Evolutionary conservation across 2,888 invertebrate genomes (phyloP), one percentile per base, ranked within the genome.

Genomic region (Teinopalpus imperialis): DNA sequence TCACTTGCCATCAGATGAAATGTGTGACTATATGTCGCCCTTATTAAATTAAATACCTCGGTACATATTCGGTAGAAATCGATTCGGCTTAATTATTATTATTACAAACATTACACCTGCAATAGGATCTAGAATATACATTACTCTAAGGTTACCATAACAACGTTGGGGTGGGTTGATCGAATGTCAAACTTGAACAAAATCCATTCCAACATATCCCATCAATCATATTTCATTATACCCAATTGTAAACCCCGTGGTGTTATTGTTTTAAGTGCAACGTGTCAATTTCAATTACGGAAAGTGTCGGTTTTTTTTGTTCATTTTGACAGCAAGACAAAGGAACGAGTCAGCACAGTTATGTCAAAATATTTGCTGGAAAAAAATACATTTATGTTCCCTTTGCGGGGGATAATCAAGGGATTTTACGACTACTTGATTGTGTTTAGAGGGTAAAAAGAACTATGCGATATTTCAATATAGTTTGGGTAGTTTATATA

Each of bases 231-330:
- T 73, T 80, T 71, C 63, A 81, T 83, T 81, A 75, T 77, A 80
- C 75, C 74, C 74, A 81, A 86, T 82, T 81, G n/a, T 64, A 59
- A 63, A 59, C 61, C 63, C 59, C 64, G 68, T 65, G 67, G 67
- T 69, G 63, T 83, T 74, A 79, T 81, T 85, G 80, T 81, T 85
- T 82, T 81, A 79, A 86, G 82, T 79, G 76, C 80, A 77, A 79
- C 80, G 75, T 81, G 87, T 86, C 86, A 81, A 75, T 85, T 79
- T 83, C 74, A 86, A 86, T 86, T 81, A 73, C 52, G 62, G 64
- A 70, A 70, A 74, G 74, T 63, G 69, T 54, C 64, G 63, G 68
- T 72, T 74, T 79, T 78, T 69, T 71, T 71, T 71, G 73, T 70
- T 6, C 18, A 69, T 61, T 35, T 64, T 63, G 73, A 71, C 79